These are phyloP conservation scores for Morpho deidamia DNA, from an alignment of 2,888 invertebrate genomes.

Conservation along the genomic window DNA sequence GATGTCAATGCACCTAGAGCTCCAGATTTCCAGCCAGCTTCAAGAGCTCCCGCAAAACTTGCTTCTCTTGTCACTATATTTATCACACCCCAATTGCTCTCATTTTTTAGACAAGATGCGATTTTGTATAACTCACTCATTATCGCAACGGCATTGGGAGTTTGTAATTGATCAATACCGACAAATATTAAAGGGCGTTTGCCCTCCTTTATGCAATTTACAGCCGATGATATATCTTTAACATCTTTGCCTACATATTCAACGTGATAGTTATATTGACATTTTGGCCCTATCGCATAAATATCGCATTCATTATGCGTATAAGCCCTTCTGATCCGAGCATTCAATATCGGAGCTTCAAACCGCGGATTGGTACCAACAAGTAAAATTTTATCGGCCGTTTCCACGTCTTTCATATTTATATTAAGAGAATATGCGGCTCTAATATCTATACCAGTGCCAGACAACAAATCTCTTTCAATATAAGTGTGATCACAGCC, in stretches of 20 bases:
- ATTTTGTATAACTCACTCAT: slow-evolving; percentile 37
- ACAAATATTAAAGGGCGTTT: slow-evolving; percentile 58
- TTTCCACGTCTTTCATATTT: slow-evolving; percentile 85
- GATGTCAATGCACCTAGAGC: slow-evolving; percentile 72
- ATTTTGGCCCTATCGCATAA: slow-evolving; percentile 90
- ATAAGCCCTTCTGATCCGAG: slow-evolving; percentile 95
- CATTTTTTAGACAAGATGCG: slow-evolving; percentile 20
- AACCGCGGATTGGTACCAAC: slow-evolving; percentile 98
- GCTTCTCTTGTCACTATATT: slow-evolving; percentile 96
- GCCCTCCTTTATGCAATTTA: slow-evolving; percentile 32
- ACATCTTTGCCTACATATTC: slow-evolving; percentile 42
- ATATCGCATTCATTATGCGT: slow-evolving; percentile 92
- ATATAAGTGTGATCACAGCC: slow-evolving; percentile 56
- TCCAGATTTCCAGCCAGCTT: slow-evolving; percentile 94
- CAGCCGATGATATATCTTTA: slow-evolving; percentile 30
- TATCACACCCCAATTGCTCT: slow-evolving; percentile 75
- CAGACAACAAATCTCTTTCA: slow-evolving; percentile 46
- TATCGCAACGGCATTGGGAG: slow-evolving; percentile 30
- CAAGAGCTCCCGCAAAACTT: slow-evolving; percentile 95
- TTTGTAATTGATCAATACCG: slow-evolving; percentile 47
- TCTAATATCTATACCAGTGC: slow-evolving; percentile 44
- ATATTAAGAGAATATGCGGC: slow-evolving; percentile 56
- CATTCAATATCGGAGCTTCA: slow-evolving; percentile 97
- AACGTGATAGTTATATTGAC: slow-evolving; percentile 90
- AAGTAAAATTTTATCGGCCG: slow-evolving; percentile 92